phyloP scores from a whole-genome alignment of 1,140 invertebrate genomes.

The Tribolium madens region DNA sequence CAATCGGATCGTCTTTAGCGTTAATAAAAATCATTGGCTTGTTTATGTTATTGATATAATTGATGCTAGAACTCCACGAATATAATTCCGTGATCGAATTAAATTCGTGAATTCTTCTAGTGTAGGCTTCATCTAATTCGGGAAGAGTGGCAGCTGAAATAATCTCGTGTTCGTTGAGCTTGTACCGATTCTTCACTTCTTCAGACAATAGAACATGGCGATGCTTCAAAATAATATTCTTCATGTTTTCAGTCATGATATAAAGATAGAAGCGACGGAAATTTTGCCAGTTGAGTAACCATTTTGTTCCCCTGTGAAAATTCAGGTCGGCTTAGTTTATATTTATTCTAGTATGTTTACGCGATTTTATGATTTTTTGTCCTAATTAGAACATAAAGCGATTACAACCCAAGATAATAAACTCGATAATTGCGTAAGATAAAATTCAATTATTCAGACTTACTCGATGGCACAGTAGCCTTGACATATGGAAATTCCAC shows the following conservation, averaged over 20 bases:
- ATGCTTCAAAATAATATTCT: constrained; percentile 84
- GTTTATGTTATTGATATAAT: constrained; percentile 81
- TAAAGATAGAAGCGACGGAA: constrained; percentile 91
- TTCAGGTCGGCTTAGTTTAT: not conserved
- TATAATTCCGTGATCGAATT: constrained; percentile 83
- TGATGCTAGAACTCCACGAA: constrained; percentile 82
- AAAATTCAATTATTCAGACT: constrained; percentile 64
- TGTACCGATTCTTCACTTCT: constrained; percentile 77
- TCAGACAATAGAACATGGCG: constrained; percentile 80
- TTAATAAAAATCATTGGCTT: constrained; percentile 92
- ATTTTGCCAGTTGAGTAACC: constrained; percentile 87
- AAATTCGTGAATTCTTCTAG: constrained; percentile 83
- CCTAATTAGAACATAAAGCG: no score
- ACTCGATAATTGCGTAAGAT: not conserved
- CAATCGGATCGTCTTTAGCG: constrained; percentile 88
- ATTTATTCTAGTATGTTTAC: not conserved
- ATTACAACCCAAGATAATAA: no score
- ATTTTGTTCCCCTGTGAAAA: constrained; percentile 77
- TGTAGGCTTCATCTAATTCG: constrained; percentile 90
- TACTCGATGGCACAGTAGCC: constrained; percentile 91
- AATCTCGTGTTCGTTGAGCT: constrained; percentile 83
- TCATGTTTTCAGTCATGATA: constrained; percentile 92
- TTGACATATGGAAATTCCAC: constrained; percentile 91
- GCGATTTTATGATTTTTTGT: not conserved
- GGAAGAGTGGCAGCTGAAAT: constrained; percentile 86